Conservation (phyloP, 2,113 vertebrate species). For the Sturnira hondurensis region DNA sequence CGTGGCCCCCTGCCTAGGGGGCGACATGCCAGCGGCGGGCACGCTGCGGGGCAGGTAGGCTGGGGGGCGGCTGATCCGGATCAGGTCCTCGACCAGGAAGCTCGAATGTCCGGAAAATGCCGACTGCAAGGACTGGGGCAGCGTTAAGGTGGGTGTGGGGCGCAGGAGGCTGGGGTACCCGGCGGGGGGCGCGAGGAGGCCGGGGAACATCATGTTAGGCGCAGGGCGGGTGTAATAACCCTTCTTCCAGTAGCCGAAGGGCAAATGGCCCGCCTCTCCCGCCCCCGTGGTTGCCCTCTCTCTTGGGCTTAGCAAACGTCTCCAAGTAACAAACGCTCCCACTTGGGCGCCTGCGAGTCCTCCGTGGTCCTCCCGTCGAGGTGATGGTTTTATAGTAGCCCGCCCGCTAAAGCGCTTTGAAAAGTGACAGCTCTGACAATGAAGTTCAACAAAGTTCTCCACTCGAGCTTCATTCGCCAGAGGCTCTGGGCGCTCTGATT, state of each 20-base stretch:
- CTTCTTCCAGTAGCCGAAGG: slow-evolving; percentile 44
- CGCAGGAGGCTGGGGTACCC: slow-evolving; percentile 91
- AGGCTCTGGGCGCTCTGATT: slow-evolving; percentile 83
- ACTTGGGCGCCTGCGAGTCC: slow-evolving; percentile 69
- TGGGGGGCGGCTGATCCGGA: slow-evolving; percentile 88
- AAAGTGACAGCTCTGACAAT: slow-evolving; percentile 95
- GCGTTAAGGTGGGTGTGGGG: slow-evolving; percentile 86
- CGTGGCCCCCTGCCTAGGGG: slow-evolving; percentile 76
- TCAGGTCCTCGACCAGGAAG: slow-evolving; percentile 94
- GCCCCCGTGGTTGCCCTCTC: slow-evolving; percentile 53
- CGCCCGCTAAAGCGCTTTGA: slow-evolving; percentile 83
- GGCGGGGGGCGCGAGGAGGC: slow-evolving; percentile 89
- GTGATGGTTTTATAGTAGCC: slow-evolving; percentile 90
- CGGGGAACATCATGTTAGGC: slow-evolving; percentile 92
- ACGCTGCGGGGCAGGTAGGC: slow-evolving; percentile 84
- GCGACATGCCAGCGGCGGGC: slow-evolving; percentile 80
- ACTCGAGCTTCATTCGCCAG: slow-evolving; percentile 91
- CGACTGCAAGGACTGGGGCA: slow-evolving; percentile 87
- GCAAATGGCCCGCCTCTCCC: slow-evolving; percentile 49
- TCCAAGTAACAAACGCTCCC: slow-evolving; percentile 74
- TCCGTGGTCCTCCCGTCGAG: slow-evolving; percentile 80
- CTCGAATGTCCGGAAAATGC: slow-evolving; percentile 88
- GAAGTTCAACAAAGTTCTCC: slow-evolving; percentile 94
- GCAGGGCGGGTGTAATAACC: slow-evolving; percentile 40
- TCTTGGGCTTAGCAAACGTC: slow-evolving; percentile 62